Conservation (phyloP, 2,888 invertebrate species). For the Zele albiditarsus region DNA sequence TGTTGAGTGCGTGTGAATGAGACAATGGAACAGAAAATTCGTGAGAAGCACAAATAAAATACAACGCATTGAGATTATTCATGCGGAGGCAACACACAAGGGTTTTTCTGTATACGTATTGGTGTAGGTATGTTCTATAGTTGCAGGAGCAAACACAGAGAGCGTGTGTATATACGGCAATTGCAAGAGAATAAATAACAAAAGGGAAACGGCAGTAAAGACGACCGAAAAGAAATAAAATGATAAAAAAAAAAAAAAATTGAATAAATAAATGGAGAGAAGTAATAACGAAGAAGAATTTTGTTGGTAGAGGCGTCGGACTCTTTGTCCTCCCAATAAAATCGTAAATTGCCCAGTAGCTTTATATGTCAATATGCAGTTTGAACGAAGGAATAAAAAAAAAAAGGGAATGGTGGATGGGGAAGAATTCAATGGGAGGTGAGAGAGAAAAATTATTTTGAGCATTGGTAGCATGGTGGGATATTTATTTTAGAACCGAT, state of each 20-base stretch:
- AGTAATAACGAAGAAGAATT: constrained; percentile 6
- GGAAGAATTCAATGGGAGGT: too few relatives aligned
- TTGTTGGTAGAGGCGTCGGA: background rate
- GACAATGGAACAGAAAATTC: constrained; percentile 39
- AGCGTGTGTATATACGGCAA: constrained; percentile 1
- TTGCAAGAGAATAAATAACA: constrained; percentile 6
- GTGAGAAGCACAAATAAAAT: constrained; percentile 24
- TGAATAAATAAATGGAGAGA: background rate
- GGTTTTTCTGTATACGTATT: background rate
- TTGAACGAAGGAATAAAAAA: too few relatives aligned
- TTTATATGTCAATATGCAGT: background rate
- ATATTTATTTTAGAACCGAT: too few relatives aligned
- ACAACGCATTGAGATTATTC: constrained; percentile 20
- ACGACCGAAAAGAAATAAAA: background rate
- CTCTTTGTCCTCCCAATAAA: constrained; percentile 1
- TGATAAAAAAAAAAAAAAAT: background rate
- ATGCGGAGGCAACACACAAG: constrained; percentile 8
- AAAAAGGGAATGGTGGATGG: too few relatives aligned
- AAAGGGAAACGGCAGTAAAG: background rate
- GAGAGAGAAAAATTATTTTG: too few relatives aligned
- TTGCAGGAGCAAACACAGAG: background rate
- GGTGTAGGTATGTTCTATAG: background rate
- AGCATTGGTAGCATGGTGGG: too few relatives aligned
- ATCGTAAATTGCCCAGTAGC: background rate
- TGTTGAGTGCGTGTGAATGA: constrained; percentile 23